Evolutionary conservation across 2,797 vertebrate species (phyloP), one percentile per base, ranked within the genome.

Genomic region (Enteromius unitaeniatus): DNA sequence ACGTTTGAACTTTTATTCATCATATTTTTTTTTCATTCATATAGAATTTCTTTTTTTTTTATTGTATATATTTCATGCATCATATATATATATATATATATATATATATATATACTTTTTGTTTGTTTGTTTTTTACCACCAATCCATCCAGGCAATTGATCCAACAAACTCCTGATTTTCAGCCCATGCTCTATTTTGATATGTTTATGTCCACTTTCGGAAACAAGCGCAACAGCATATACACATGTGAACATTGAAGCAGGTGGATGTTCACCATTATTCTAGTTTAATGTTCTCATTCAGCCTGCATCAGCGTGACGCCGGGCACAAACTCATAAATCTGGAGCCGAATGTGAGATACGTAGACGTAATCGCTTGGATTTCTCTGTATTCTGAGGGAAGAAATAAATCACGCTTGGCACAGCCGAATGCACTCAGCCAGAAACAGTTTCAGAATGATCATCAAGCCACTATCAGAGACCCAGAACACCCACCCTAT

Each of bases 251-350:
- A 68, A 34, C 31, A 8, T 31, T 37, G 14, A 83, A 28, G 64
- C 75, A 73, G 47, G 53, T 79, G 67, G 68, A 79, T 78, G 47
- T 78, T 73, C 37, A 7, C 55, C 75, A 70, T 65, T 84, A 70
- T 79, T 79, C 37, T 45, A 19, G 13, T 79, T 86, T 88, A 88
- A 86, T 79, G 82, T 55, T 82, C 82, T 79, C 74, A 28, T 70
- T 58, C 45, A 55, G 28, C n/a, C 47, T 23, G 64, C 78, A 69
- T 79, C 23, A 49, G 58, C 51, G 21, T 80, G 72, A 37, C 23
- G 40, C 64, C 3, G 40, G 83, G 79, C 80, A 83, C 82, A 83
- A 85, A 84, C 86, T 85, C 68, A 34, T 87, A 87, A 85, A 85
- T 87, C 77, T 64, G 42, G 5, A 31, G 34, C 51, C 23, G 65